Conservation (phyloP, 1,140 invertebrate species). For the Antheraea mylitta region DNA sequence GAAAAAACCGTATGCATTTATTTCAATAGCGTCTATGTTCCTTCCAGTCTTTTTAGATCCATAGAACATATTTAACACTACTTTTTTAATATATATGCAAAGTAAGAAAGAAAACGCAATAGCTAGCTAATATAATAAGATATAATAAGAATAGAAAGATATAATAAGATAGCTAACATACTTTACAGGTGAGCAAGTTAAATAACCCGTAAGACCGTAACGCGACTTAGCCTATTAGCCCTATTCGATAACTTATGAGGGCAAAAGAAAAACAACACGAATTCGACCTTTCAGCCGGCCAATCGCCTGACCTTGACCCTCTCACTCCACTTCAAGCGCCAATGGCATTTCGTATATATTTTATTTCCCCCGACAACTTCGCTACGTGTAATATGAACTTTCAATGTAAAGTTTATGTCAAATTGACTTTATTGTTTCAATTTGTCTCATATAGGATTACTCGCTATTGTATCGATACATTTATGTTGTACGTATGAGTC, state of each 20-base stretch:
- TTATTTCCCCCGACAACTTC: background rate
- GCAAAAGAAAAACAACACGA: conserved; percentile 2
- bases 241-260: background rate
- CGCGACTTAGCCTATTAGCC: background rate
- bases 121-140: no score
- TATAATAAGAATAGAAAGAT: no score
- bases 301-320: conserved; percentile 6
- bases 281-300: conserved; percentile 4
- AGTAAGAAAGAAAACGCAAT: background rate
- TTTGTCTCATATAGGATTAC: background rate
- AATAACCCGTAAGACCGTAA: background rate
- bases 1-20: no score
- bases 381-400: conserved; percentile 1
- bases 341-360: conserved; percentile 10
- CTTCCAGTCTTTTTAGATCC: background rate
- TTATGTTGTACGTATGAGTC: no score
- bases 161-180: background rate
- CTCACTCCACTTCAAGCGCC: background rate
- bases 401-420: background rate
- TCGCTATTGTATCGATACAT: background rate
- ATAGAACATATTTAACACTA: background rate
- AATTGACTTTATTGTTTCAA: background rate
- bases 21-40: no score
- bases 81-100: background rate
- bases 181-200: background rate